A percentile compares a stretch with the other conserved stretches of the same genome.
These are phyloP conservation scores for Nowickia ferox DNA, from an alignment of 2,888 invertebrate species.

Conservation along the genomic window DNA sequence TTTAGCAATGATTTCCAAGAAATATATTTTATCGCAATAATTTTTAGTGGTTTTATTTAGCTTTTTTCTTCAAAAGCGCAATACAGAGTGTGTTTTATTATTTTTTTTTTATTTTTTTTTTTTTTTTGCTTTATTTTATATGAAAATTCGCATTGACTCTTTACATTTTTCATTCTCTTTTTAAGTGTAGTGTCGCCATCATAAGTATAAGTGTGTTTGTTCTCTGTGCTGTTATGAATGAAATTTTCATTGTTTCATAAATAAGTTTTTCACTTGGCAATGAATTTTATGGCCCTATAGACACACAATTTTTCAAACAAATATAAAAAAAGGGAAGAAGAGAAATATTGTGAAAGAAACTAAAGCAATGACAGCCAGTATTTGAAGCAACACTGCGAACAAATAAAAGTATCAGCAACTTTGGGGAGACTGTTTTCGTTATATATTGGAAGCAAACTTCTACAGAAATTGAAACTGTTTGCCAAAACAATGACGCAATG, in stretches of 20 bases:
- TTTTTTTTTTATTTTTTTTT: conserved; percentile 9
- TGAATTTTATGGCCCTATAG: conserved; percentile 65
- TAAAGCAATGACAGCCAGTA: not conserved
- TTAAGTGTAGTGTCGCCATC: conserved; percentile 29
- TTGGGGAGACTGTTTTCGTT: too few relatives aligned
- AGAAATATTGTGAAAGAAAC: conserved; percentile 10
- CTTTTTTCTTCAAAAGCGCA: conserved; percentile 14
- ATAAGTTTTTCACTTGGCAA: conserved; percentile 68
- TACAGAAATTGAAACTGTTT: too few relatives aligned
- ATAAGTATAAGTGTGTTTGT: not conserved
- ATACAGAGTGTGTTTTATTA: conserved; percentile 22
- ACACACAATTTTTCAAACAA: conserved; percentile 39
- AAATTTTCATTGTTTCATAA: conserved; percentile 67
- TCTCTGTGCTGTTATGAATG: conserved; percentile 58
- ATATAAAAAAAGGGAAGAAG: not conserved
- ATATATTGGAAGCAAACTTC: too few relatives aligned
- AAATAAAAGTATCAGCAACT: too few relatives aligned
- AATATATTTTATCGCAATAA: conserved; percentile 16
- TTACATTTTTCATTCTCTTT: conserved; percentile 17
- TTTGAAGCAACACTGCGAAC: not conserved
- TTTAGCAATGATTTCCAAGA: conserved; percentile 45
- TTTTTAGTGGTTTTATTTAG: conserved; percentile 5
- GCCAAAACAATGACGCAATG: too few relatives aligned
- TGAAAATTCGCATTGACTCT: not conserved
- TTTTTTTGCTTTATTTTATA: too few relatives aligned